Evolutionary conservation across 2,113 vertebrate genomes (phyloP).

Genomic region (Calyptommatus sinebrachiatus): DNA sequence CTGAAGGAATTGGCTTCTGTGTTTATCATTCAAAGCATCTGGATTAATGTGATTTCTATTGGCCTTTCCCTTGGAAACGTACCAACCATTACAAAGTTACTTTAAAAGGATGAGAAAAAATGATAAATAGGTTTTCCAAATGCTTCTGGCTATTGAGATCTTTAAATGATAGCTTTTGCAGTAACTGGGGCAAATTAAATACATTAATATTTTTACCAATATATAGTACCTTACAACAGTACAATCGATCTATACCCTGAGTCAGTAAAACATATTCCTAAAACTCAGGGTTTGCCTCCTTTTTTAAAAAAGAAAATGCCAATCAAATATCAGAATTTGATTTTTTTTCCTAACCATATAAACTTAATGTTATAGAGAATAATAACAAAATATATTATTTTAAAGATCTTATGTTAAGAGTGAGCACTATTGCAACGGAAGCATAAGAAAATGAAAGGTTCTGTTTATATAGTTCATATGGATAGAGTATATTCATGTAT

Average conservation of each 20-base stretch:
- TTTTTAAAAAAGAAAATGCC: conserved; percentile 30
- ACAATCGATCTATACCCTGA: background rate
- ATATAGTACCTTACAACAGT: background rate
- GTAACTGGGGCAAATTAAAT: background rate
- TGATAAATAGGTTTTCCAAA: conserved; percentile 19
- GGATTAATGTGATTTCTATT: conserved; percentile 33
- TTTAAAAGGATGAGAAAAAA: conserved; percentile 15
- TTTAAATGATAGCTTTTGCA: conserved; percentile 12
- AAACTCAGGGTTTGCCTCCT: conserved; percentile 3
- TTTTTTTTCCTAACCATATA: conserved; percentile 18
- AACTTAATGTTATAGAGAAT: conserved; percentile 38
- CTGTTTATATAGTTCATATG: background rate
- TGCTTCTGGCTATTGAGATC: background rate
- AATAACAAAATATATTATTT: conserved; percentile 18
- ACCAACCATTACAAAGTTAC: conserved; percentile 20
- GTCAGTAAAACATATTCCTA: conserved; percentile 12
- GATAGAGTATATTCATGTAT: no score
- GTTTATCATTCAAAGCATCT: conserved; percentile 27
- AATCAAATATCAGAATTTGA: conserved; percentile 27
- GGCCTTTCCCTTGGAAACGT: conserved; percentile 21
- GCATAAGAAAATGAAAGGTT: background rate
- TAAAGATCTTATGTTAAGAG: conserved; percentile 11
- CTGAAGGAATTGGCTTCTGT: conserved; percentile 20
- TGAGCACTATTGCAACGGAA: background rate
- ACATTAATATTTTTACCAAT: background rate